Conservation (phyloP, 2,797 vertebrate genomes). For the Parambassis ranga region DNA sequence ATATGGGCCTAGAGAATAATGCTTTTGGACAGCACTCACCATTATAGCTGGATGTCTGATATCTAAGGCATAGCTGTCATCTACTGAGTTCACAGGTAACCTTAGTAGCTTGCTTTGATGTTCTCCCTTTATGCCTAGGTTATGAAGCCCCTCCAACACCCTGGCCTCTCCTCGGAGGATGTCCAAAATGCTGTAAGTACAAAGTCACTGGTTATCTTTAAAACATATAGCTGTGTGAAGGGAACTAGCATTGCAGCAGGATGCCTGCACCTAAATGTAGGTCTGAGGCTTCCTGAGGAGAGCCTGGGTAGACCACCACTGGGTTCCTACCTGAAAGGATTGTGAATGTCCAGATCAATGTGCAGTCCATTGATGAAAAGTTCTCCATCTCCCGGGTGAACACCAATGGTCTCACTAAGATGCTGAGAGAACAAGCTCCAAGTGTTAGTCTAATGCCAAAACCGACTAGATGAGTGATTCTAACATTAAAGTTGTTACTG, state of each 20-base stretch:
- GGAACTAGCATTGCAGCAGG: conserved; percentile 13
- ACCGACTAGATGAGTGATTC: conserved; percentile 11
- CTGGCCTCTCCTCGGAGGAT: conserved; percentile 88
- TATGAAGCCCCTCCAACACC: conserved; percentile 90
- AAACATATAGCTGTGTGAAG: too few species aligned
- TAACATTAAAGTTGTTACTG: background rate
- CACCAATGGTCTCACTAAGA: conserved; percentile 84
- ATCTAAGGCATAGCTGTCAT: conserved; percentile 87
- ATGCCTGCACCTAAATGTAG: conserved; percentile 3
- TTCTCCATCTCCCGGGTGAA: conserved; percentile 89
- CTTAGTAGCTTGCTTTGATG: conserved; percentile 83
- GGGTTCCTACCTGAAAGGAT: conserved; percentile 89
- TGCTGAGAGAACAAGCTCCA: conserved; percentile 74
- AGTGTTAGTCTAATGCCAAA: conserved; percentile 24
- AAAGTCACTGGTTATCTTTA: conserved; percentile 26
- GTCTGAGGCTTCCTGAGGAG: conserved; percentile 12
- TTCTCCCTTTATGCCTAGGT: conserved; percentile 86
- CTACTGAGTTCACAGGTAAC: conserved; percentile 77
- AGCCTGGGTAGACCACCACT: conserved; percentile 14
- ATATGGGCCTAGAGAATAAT: conserved; percentile 17
- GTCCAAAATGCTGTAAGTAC: conserved; percentile 84
- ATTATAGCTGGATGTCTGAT: conserved; percentile 90
- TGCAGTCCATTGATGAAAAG: conserved; percentile 93
- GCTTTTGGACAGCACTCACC: conserved; percentile 70
- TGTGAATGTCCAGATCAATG: conserved; percentile 88